Conservation (phyloP, 2,888 invertebrate genomes). For the Tenthredo notha region DNA sequence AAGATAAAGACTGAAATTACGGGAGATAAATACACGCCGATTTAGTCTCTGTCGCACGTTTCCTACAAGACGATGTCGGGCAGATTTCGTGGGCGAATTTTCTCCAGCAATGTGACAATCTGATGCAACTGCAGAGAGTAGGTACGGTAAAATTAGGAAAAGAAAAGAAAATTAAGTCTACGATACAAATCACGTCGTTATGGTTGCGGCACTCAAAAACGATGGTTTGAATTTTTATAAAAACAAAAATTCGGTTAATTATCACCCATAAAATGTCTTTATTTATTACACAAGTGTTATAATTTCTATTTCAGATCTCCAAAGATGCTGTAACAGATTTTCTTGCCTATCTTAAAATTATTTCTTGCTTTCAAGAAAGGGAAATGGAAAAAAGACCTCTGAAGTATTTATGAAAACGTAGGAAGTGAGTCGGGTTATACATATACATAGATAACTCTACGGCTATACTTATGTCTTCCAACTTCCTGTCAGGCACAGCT, state of each 20-base stretch:
- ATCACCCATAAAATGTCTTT: not conserved
- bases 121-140: not conserved
- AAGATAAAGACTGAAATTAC: constrained; percentile 59
- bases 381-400: not conserved
- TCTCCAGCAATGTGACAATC: not conserved
- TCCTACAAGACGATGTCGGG: constrained; percentile 10
- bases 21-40: constrained; percentile 31
- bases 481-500: constrained; percentile 28
- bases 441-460: not conserved
- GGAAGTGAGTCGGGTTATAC: not conserved
- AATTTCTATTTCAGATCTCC: not conserved
- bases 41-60: constrained; percentile 28
- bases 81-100: constrained; percentile 16
- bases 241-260: too few relatives aligned
- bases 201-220: not conserved
- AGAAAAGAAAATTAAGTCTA: not conserved
- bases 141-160: not conserved
- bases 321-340: not conserved
- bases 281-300: not conserved
- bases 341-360: not conserved
- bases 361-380: not conserved
- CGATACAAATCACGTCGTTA: constrained; percentile 25
- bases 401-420: constrained; percentile 31
- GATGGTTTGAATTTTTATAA: not conserved
- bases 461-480: constrained; percentile 44